phyloP scores from a whole-genome alignment of 2,797 vertebrate genomes.

The Sebastes itinus region DNA sequence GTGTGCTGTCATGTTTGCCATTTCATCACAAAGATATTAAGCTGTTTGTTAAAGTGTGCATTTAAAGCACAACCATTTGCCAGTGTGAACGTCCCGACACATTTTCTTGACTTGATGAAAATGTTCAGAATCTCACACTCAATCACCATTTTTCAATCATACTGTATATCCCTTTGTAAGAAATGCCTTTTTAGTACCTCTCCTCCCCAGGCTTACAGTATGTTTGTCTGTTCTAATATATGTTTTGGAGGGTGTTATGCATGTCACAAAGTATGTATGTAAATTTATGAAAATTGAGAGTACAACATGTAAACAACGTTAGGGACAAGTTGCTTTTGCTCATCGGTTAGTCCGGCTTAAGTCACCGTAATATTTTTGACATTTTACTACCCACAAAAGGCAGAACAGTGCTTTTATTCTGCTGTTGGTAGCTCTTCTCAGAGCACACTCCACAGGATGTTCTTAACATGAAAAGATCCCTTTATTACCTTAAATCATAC shows the following conservation, averaged over 20 bases:
- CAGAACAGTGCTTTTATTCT: constrained; percentile 19
- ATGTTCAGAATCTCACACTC: constrained; percentile 49
- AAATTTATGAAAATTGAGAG: constrained; percentile 47
- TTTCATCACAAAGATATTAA: constrained; percentile 27
- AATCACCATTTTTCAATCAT: constrained; percentile 31
- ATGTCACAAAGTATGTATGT: constrained; percentile 70
- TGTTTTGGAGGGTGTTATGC: constrained; percentile 68
- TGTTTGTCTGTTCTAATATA: constrained; percentile 43
- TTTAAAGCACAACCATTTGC: constrained; percentile 67
- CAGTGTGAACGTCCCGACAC: constrained; percentile 30
- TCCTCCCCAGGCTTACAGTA: constrained; percentile 28
- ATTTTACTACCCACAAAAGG: constrained; percentile 2
- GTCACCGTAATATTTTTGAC: constrained; percentile 1
- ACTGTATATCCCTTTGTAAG: constrained; percentile 44
- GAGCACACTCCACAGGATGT: constrained; percentile 34
- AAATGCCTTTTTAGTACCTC: constrained; percentile 59
- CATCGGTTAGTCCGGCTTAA: neutral
- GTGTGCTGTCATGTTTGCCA: constrained; percentile 39
- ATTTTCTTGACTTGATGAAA: constrained; percentile 49
- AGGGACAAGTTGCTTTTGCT: constrained; percentile 12
- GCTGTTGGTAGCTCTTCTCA: neutral
- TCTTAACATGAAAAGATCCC: constrained; percentile 41
- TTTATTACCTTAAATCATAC: constrained; percentile 33
- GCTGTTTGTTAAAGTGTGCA: constrained; percentile 39
- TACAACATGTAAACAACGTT: constrained; percentile 46